Evolutionary conservation across 2,888 invertebrate species (phyloP).

Genomic region (Melanchra persicariae): DNA sequence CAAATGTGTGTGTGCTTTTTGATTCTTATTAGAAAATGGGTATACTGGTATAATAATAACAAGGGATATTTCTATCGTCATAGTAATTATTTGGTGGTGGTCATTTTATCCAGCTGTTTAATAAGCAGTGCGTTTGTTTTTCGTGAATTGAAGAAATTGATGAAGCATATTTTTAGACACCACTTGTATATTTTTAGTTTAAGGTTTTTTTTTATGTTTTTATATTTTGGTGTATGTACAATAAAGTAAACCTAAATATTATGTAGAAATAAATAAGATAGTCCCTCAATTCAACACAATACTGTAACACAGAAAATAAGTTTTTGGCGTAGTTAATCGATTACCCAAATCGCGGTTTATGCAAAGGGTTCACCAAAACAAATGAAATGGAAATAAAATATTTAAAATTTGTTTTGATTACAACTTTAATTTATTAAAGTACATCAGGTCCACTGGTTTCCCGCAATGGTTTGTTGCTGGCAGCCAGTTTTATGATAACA

Average conservation of each 20-base stretch:
- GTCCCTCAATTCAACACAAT: not conserved
- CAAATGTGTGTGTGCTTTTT: not conserved
- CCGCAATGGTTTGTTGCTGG: not conserved
- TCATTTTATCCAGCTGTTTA: no score
- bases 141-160: no score
- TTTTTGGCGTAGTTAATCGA: not conserved
- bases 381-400: not conserved
- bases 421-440: not conserved
- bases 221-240: no score
- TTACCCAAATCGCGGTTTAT: not conserved
- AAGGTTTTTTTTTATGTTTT: no score
- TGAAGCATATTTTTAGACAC: no score
- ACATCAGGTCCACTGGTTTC: not conserved
- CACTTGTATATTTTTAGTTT: no score
- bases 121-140: no score
- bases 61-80: not conserved
- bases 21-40: not conserved
- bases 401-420: not conserved
- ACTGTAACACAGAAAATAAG: not conserved
- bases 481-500: not conserved
- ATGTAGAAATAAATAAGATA: no score
- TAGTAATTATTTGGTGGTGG: not conserved
- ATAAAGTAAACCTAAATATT: no score
- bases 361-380: not conserved
- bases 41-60: not conserved